These are phyloP conservation scores for Tetramorium simillimum DNA, from an alignment of 1,140 invertebrate genomes.

Conservation along the genomic window DNA sequence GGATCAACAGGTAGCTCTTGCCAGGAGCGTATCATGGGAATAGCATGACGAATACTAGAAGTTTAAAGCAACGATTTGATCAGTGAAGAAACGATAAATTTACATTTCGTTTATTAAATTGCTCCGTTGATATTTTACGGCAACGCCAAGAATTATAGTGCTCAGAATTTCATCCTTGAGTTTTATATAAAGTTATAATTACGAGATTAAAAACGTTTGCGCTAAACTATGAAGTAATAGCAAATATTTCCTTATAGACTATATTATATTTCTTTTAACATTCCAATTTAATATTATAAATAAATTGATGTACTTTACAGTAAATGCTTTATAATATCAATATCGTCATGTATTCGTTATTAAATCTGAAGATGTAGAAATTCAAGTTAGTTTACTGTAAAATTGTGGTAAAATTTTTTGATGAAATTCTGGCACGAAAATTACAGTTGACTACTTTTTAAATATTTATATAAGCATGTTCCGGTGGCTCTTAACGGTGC, in stretches of 20 bases:
- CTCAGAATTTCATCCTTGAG: background rate
- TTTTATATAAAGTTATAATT: background rate
- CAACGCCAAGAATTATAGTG: background rate
- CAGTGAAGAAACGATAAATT: conserved; percentile 39
- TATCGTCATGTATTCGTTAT: background rate
- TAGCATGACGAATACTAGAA: conserved; percentile 49
- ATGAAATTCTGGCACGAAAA: background rate
- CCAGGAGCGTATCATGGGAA: conserved; percentile 69
- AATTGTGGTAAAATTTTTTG: background rate
- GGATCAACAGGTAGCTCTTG: conserved; percentile 73
- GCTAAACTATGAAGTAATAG: background rate
- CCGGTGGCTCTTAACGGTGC: background rate
- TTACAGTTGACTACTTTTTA: background rate
- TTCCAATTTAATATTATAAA: background rate
- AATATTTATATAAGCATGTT: background rate
- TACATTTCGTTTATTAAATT: background rate
- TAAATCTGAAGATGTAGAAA: background rate
- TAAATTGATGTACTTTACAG: background rate
- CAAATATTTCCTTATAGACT: background rate
- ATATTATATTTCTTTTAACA: background rate
- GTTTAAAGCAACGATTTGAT: conserved; percentile 48
- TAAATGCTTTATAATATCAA: background rate
- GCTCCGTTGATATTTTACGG: background rate
- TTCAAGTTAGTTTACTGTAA: background rate
- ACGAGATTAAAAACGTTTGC: background rate